These are phyloP conservation scores for Lamprotornis superbus DNA, from an alignment of 2,113 vertebrate species.

Conservation along the genomic window DNA sequence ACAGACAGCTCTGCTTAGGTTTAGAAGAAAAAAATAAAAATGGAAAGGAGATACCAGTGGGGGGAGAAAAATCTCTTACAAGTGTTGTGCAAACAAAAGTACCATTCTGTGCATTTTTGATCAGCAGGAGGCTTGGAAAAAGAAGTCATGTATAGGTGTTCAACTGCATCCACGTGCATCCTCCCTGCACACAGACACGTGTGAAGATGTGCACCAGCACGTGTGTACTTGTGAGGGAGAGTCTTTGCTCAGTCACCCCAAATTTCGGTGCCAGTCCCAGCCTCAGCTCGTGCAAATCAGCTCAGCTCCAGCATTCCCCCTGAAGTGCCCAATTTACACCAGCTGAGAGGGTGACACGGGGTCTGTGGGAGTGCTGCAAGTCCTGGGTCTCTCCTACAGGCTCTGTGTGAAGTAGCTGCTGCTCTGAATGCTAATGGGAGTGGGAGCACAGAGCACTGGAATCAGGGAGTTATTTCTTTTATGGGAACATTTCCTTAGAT, in stretches of 20 bases:
- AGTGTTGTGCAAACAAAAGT: slow-evolving; percentile 58
- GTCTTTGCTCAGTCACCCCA: neutral
- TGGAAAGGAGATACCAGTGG: neutral
- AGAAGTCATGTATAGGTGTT: fast-evolving
- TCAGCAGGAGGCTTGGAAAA: neutral
- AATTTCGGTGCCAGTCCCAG: neutral
- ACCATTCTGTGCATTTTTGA: slow-evolving; percentile 16
- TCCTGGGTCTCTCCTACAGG: neutral
- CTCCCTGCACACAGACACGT: fast-evolving
- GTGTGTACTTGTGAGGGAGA: fast-evolving
- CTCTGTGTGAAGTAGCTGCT: neutral
- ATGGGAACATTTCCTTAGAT: slow-evolving; percentile 36
- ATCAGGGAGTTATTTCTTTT: slow-evolving; percentile 17
- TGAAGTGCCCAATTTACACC: neutral
- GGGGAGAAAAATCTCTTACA: neutral
- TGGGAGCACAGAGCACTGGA: neutral
- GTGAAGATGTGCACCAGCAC: fast-evolving
- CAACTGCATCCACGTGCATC: neutral
- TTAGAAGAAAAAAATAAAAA: neutral
- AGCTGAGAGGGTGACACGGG: neutral
- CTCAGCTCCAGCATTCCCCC: neutral
- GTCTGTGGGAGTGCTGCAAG: neutral
- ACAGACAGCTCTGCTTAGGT: slow-evolving; percentile 56
- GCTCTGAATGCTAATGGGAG: slow-evolving; percentile 8
- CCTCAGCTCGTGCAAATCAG: neutral